These are phyloP conservation scores for Asarcornis scutulata DNA, from an alignment of 2,113 vertebrate species.

Conservation along the genomic window DNA sequence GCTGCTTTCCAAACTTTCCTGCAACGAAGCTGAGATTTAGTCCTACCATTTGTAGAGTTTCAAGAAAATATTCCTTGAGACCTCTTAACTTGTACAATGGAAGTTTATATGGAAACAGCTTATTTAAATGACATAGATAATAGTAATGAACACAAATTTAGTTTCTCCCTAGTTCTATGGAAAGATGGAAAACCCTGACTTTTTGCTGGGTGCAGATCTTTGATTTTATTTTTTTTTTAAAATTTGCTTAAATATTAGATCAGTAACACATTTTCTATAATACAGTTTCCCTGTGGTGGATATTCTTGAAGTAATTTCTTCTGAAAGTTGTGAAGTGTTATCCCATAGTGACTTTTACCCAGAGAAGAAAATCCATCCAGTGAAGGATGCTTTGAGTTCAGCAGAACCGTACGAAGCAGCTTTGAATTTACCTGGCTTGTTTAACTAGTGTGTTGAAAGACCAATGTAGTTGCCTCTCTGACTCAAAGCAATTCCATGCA, in stretches of 20 bases:
- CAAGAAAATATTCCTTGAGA: not conserved
- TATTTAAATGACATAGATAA: not conserved
- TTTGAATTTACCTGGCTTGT: not conserved
- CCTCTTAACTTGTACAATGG: not conserved
- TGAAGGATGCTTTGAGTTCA: not conserved
- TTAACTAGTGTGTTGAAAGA: not conserved
- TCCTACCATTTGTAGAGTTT: not conserved
- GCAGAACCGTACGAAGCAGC: not conserved
- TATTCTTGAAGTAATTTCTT: not conserved
- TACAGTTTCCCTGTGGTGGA: not conserved
- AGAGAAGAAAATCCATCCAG: not conserved
- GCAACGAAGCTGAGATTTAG: not conserved
- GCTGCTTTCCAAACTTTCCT: conserved; percentile 27
- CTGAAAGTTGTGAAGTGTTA: not conserved
- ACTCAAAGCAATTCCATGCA: not conserved
- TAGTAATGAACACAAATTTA: not conserved
- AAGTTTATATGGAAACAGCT: not conserved
- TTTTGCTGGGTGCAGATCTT: not conserved
- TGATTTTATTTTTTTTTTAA: not conserved
- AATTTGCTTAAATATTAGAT: not conserved
- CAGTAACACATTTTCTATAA: not conserved
- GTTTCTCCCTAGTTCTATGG: not conserved
- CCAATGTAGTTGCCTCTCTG: not conserved
- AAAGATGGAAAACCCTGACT: not conserved
- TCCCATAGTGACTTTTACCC: not conserved